Percentiles rank a stretch among this genome's conserved stretches.
phyloP scores from a whole-genome alignment of 2,888 invertebrate genomes.

The Lepidocyrtinus sp. region DNA sequence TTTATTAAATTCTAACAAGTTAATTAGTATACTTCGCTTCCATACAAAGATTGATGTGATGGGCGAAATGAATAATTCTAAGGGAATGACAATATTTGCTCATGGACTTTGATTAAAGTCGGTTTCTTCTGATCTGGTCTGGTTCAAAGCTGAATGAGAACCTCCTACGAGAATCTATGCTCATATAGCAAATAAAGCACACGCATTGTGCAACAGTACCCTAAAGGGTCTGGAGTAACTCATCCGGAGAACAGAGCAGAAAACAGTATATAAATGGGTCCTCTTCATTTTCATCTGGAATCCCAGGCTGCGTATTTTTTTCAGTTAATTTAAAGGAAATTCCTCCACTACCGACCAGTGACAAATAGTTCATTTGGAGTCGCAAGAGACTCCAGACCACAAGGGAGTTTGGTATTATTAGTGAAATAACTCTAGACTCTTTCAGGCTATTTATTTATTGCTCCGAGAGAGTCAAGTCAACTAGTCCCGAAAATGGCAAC shows the following conservation, averaged over 20 bases:
- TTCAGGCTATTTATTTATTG: background rate
- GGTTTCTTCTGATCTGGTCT: constrained; percentile 28
- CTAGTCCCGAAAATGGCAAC: background rate
- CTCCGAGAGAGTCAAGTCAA: background rate
- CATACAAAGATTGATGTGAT: background rate
- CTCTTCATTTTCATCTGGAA: too few species aligned
- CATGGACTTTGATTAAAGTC: constrained; percentile 39
- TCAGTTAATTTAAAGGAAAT: too few species aligned
- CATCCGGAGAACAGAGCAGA: too few species aligned
- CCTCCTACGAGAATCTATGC: background rate
- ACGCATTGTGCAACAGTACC: background rate
- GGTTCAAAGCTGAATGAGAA: background rate
- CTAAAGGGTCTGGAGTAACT: background rate
- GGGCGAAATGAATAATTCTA: constrained; percentile 15
- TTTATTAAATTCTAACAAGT: constrained; percentile 9
- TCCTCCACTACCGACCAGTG: background rate
- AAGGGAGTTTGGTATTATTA: constrained; percentile 36
- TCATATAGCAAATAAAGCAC: background rate
- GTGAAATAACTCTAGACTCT: background rate
- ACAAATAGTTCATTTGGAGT: constrained; percentile 39
- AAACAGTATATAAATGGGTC: too few species aligned
- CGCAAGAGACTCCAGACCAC: constrained; percentile 15
- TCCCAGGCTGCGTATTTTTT: too few species aligned
- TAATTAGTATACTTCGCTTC: constrained; percentile 10
- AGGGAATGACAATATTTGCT: constrained; percentile 34